Percentiles rank a stretch among this genome's conserved stretches.
phyloP scores from a whole-genome alignment of 1,140 invertebrate species.

The Anastrepha obliqua region DNA sequence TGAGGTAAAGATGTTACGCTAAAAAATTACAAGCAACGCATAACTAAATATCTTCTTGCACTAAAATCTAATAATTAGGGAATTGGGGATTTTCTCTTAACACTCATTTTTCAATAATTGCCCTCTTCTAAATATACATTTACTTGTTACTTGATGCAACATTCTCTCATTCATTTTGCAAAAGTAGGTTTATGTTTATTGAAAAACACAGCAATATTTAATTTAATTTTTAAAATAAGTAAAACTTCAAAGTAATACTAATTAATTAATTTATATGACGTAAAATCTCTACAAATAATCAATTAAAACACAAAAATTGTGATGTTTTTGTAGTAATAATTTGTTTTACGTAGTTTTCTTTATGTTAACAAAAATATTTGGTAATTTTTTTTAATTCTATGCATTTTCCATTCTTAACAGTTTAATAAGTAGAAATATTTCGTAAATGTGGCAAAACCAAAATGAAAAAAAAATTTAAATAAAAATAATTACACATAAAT shows the following conservation, averaged over 20 bases:
- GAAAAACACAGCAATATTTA: slow-evolving; percentile 57
- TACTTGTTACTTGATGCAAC: not conserved
- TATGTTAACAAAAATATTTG: slow-evolving; percentile 48
- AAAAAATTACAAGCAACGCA: slow-evolving; percentile 39
- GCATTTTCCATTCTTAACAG: slow-evolving; percentile 30
- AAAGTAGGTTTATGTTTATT: slow-evolving; percentile 56
- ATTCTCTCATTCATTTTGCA: slow-evolving; percentile 10
- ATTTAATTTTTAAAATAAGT: slow-evolving; percentile 10
- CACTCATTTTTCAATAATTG: not conserved
- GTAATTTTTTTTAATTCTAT: slow-evolving; percentile 44
- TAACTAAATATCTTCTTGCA: slow-evolving; percentile 20
- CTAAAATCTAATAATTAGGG: not conserved
- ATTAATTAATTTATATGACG: not conserved
- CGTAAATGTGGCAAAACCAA: not conserved
- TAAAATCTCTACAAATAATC: slow-evolving; percentile 27
- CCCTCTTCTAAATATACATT: not conserved
- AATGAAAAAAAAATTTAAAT: not conserved
- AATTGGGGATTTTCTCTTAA: not conserved
- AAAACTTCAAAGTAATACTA: slow-evolving; percentile 24
- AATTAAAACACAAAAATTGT: slow-evolving; percentile 43
- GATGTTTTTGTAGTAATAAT: slow-evolving; percentile 54
- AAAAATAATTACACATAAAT: not conserved
- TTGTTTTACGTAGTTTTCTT: slow-evolving; percentile 35
- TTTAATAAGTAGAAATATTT: slow-evolving; percentile 10
- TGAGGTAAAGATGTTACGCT: slow-evolving; percentile 34